These are phyloP conservation scores for Abrostola triplasia DNA, from an alignment of 2,888 invertebrate genomes.

Conservation along the genomic window DNA sequence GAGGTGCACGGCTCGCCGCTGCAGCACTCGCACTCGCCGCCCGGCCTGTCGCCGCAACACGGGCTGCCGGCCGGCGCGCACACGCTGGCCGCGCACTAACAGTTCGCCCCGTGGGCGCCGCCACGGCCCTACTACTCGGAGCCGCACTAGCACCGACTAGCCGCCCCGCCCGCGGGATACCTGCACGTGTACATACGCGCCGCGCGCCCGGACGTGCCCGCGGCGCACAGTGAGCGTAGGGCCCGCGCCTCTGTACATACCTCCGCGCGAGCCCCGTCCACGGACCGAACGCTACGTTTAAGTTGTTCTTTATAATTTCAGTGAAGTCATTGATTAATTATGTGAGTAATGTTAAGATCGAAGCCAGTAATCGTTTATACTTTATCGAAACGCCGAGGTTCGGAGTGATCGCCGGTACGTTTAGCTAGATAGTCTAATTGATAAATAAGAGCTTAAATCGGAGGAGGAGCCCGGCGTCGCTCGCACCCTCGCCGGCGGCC, in stretches of 20 bases:
- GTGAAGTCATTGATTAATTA: conserved; percentile 80
- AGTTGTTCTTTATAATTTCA: conserved; percentile 79
- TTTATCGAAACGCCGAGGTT: conserved; percentile 75
- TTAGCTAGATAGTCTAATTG: conserved; percentile 84
- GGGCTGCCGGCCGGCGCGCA: conserved; percentile 80
- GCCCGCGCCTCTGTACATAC: conserved; percentile 69
- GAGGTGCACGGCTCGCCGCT: conserved; percentile 96
- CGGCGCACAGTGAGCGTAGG: conserved; percentile 61
- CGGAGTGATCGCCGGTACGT: conserved; percentile 78
- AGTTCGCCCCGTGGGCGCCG: conserved; percentile 93
- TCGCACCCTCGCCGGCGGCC: conserved; percentile 65
- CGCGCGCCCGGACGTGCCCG: conserved; percentile 70
- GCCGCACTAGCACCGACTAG: conserved; percentile 78
- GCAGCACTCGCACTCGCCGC: conserved; percentile 95
- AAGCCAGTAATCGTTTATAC: conserved; percentile 84
- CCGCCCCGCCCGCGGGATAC: conserved; percentile 80
- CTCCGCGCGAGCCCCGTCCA: conserved; percentile 64
- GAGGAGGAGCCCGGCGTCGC: conserved; percentile 75
- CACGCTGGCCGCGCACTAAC: conserved; percentile 86
- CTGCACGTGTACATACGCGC: conserved; percentile 62
- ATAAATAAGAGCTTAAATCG: conserved; percentile 81
- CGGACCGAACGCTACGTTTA: conserved; percentile 70
- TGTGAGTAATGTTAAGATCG: conserved; percentile 81
- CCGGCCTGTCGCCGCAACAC: conserved; percentile 92
- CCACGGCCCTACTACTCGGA: conserved; percentile 86